These are phyloP conservation scores for Tethea ocularis DNA, from an alignment of 2,888 invertebrate species.

Conservation along the genomic window DNA sequence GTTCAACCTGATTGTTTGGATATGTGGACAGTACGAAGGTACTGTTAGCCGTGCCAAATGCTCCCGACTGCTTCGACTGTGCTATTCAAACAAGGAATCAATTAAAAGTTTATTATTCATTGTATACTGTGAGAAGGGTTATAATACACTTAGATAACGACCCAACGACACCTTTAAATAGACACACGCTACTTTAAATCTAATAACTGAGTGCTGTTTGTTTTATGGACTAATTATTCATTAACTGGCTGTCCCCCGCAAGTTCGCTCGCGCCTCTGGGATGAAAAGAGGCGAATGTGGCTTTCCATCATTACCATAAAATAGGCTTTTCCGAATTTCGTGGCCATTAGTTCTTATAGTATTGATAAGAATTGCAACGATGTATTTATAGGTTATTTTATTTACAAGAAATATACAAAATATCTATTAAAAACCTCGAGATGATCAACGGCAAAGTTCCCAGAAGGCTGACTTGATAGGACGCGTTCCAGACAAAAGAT, in stretches of 20 bases:
- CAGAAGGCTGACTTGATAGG: too few species aligned
- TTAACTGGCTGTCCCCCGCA: neutral
- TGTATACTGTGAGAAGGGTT: slow-evolving; percentile 43
- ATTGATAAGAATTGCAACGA: too few species aligned
- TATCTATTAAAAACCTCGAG: too few species aligned
- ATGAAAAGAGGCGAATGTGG: too few species aligned
- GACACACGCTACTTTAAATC: slow-evolving; percentile 3
- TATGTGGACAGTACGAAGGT: slow-evolving; percentile 45
- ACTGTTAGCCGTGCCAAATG: slow-evolving; percentile 71
- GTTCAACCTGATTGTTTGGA: slow-evolving; percentile 33
- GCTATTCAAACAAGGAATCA: slow-evolving; percentile 59
- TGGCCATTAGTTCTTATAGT: too few species aligned
- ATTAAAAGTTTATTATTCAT: slow-evolving; percentile 72
- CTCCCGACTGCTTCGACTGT: slow-evolving; percentile 37
- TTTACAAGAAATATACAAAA: too few species aligned
- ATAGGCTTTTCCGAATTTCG: too few species aligned
- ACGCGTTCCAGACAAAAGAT: too few species aligned
- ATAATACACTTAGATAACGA: slow-evolving; percentile 7
- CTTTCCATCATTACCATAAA: too few species aligned
- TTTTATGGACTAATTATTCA: neutral
- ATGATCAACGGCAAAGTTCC: too few species aligned
- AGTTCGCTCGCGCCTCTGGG: too few species aligned
- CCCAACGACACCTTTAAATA: slow-evolving; percentile 8
- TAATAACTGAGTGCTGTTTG: neutral
- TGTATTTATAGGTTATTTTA: too few species aligned